Conservation (phyloP, 2,113 vertebrate genomes). For the Cichladusa arquata region DNA sequence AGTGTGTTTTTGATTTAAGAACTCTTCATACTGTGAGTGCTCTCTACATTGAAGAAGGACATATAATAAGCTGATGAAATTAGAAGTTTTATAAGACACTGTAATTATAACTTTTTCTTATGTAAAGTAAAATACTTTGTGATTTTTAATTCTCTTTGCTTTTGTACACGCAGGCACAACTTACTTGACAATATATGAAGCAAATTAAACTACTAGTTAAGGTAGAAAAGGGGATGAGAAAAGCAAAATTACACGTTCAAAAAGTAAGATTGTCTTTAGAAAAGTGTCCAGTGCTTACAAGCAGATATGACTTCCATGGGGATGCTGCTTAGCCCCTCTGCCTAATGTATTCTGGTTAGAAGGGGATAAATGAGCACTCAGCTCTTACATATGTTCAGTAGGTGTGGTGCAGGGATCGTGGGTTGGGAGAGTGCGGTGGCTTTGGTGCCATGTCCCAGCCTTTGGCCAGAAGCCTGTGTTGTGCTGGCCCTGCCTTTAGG, state of each 20-base stretch:
- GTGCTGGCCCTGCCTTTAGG: not conserved
- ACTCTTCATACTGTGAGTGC: conserved; percentile 11
- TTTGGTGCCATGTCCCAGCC: rapidly evolving
- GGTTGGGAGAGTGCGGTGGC: not conserved
- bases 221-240: not conserved
- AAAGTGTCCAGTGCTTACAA: not conserved
- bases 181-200: not conserved
- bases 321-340: not conserved
- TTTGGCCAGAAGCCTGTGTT: rapidly evolving
- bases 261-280: not conserved
- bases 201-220: not conserved
- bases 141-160: not conserved
- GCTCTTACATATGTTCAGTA: not conserved
- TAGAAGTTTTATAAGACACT: not conserved
- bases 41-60: conserved; percentile 14
- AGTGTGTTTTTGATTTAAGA: conserved; percentile 51
- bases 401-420: rapidly evolving
- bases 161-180: not conserved
- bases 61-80: conserved; percentile 33
- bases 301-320: rapidly evolving
- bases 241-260: not conserved
- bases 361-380: not conserved
- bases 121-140: not conserved
- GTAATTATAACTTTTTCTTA: conserved; percentile 13
- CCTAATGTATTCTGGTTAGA: not conserved